Percentiles rank a stretch among this genome's conserved stretches.
Conservation (phyloP, 1,140 invertebrate species). For the Pseudomyrmex sp. region DNA sequence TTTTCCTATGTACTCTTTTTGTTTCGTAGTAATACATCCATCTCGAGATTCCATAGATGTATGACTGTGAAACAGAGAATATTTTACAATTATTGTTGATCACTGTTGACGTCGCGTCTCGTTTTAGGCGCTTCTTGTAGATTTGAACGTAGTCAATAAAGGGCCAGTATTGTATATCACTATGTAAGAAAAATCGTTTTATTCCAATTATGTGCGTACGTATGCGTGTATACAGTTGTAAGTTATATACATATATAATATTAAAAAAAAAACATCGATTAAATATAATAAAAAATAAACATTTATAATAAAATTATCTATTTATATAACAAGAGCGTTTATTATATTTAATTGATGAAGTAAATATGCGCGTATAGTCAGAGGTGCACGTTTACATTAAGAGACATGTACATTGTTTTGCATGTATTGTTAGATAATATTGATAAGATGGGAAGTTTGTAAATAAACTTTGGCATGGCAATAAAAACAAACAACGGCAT, state of each 20-base stretch:
- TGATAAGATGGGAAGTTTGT: constrained; percentile 57
- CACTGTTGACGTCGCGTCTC: constrained; percentile 41
- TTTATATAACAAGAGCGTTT: background rate
- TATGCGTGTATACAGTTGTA: background rate
- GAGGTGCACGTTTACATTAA: background rate
- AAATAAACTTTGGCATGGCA: constrained; percentile 49
- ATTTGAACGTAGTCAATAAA: constrained; percentile 69
- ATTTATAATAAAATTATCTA: too few species aligned
- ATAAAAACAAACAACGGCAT: constrained; percentile 29
- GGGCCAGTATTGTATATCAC: constrained; percentile 69
- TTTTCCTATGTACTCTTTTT: constrained; percentile 2
- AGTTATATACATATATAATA: constrained; percentile 6
- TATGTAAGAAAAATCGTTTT: constrained; percentile 55
- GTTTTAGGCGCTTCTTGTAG: constrained; percentile 57
- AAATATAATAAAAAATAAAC: too few species aligned
- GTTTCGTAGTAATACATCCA: constrained; percentile 8
- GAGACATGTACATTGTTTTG: background rate
- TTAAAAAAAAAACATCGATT: background rate
- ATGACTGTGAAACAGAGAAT: background rate
- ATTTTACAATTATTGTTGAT: constrained; percentile 24
- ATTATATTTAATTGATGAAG: constrained; percentile 49
- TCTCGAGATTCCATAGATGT: background rate
- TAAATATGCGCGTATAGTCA: background rate
- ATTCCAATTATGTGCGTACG: constrained; percentile 59
- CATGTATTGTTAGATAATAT: constrained; percentile 36